Percentiles rank a stretch among this genome's conserved stretches.
Evolutionary conservation across 2,888 invertebrate genomes (phyloP).

Genomic region (Morinoia aosen): DNA sequence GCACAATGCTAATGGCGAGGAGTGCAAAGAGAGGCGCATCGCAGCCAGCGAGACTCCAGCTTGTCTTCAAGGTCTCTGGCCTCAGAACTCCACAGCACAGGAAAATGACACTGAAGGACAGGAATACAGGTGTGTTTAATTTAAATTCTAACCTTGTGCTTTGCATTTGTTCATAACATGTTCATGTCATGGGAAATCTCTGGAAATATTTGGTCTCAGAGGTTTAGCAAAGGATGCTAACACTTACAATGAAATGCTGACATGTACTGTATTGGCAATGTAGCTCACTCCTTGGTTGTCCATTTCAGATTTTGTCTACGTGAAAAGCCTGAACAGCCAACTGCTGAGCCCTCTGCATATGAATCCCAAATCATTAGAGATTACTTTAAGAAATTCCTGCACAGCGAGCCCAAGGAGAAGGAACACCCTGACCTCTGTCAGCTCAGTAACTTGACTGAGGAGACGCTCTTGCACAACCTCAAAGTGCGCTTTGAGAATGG

Average conservation of each 20-base stretch:
- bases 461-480: slow-evolving; percentile 91
- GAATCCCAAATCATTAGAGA: slow-evolving; percentile 93
- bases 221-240: neutral
- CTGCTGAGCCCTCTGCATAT: slow-evolving; percentile 87
- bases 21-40: slow-evolving; percentile 92
- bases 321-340: slow-evolving; percentile 85
- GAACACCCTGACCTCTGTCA: slow-evolving; percentile 97
- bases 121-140: slow-evolving; percentile 64
- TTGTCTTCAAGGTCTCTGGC: slow-evolving; percentile 74
- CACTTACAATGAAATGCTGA: neutral
- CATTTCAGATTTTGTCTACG: slow-evolving; percentile 84
- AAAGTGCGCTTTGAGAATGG: slow-evolving; percentile 89
- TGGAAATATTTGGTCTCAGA: neutral
- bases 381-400: slow-evolving; percentile 90
- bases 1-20: slow-evolving; percentile 86
- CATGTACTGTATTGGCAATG: neutral
- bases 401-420: slow-evolving; percentile 87
- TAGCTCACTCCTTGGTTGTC: neutral
- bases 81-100: slow-evolving; percentile 69
- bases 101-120: slow-evolving; percentile 61
- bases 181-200: neutral
- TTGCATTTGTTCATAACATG: neutral
- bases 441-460: slow-evolving; percentile 94
- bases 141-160: neutral
- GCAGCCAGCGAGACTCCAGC: slow-evolving; percentile 78